Evolutionary conservation across 2,888 invertebrate species (phyloP).

Genomic region (Eupithecia inturbata): DNA sequence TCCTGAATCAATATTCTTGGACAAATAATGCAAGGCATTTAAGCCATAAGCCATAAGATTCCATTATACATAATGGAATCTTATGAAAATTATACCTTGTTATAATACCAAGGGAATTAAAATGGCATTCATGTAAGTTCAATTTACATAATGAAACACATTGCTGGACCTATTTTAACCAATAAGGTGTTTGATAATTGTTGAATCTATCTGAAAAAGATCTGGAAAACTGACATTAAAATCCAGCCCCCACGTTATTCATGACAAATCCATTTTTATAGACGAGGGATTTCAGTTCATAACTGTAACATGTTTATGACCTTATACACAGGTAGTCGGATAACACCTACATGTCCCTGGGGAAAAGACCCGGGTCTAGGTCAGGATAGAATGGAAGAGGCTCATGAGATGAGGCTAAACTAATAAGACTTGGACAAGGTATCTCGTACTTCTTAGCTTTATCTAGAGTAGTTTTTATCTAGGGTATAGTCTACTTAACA

Average conservation of each 20-base stretch:
- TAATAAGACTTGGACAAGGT: neutral
- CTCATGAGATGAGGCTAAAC: neutral
- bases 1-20: neutral
- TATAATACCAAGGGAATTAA: neutral
- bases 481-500: neutral
- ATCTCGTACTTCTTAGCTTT: neutral
- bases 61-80: neutral
- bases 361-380: neutral
- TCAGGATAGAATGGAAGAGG: neutral
- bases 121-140: neutral
- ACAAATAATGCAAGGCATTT: slow-evolving; percentile 9
- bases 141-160: neutral
- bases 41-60: no score
- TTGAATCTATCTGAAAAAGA: neutral
- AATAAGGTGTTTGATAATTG: neutral
- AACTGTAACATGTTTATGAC: slow-evolving; percentile 4
- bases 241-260: neutral
- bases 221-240: neutral
- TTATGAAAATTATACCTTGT: neutral
- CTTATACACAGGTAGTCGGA: neutral
- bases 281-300: slow-evolving; percentile 4
- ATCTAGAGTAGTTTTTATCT: neutral
- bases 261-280: neutral
- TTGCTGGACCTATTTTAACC: neutral
- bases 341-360: neutral